Percentiles rank a stretch among this genome's conserved stretches.
Evolutionary conservation across 2,888 invertebrate genomes (phyloP).

Genomic region (Asteroscopus sphinx): DNA sequence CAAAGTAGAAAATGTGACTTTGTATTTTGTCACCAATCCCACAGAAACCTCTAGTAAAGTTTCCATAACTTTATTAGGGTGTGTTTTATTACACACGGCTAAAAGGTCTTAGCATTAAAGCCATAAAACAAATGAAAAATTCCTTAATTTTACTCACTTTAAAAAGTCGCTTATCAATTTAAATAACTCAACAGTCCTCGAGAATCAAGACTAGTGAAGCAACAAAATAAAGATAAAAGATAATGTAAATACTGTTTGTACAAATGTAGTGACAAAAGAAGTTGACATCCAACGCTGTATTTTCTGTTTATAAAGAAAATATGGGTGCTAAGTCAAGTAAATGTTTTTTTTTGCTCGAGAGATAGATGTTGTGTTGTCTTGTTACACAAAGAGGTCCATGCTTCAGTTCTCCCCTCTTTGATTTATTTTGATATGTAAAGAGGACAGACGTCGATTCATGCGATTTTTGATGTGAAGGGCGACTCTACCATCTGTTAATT

Average conservation of each 20-base stretch:
- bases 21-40: no score
- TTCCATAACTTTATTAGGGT: no score
- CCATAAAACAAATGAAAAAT: not conserved
- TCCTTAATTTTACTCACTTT: not conserved
- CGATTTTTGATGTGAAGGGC: slow-evolving; percentile 44
- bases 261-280: slow-evolving; percentile 47
- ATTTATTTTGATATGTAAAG: slow-evolving; percentile 66
- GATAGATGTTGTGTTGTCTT: slow-evolving; percentile 51
- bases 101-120: no score
- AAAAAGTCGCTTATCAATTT: slow-evolving; percentile 23
- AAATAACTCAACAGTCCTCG: slow-evolving; percentile 29
- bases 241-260: slow-evolving; percentile 47
- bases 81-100: no score
- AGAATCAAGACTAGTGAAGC: slow-evolving; percentile 23
- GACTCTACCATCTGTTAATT: slow-evolving; percentile 23
- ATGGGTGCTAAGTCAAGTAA: slow-evolving; percentile 49
- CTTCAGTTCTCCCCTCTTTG: slow-evolving; percentile 55
- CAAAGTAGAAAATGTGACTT: no score
- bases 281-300: slow-evolving; percentile 33
- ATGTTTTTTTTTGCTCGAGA: slow-evolving; percentile 35
- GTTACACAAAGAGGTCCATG: slow-evolving; percentile 58
- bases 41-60: no score
- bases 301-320: slow-evolving; percentile 60
- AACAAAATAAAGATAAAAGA: slow-evolving; percentile 38
- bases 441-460: slow-evolving; percentile 58